Base-by-base conservation (phyloP, 2,113 vertebrate genomes). In the Nestor notabilis region DNA sequence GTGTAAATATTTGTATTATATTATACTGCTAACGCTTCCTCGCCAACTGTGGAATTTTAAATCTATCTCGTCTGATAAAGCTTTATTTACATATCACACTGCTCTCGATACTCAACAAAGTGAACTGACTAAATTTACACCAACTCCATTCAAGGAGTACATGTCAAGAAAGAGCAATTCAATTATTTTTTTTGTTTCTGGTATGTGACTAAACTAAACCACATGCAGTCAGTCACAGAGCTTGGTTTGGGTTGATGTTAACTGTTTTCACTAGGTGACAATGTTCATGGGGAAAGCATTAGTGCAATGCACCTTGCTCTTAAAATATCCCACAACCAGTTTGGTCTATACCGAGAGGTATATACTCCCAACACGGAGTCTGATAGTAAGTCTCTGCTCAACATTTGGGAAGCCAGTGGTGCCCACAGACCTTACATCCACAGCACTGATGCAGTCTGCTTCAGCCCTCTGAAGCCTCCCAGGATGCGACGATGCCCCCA, bases 61-160 rank as follows among this genome's bases (percentile, higher is more conserved):
- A 92, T 95, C 95, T 88, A 95, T 96, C 85, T 93, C 21, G 4
- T 86, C 88, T 97, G 96, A 96, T 96, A 96, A 94, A 94, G 92
- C 92, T 95, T 93, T 97, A 96, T 97, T 96, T 97, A 95, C 96
- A 96, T 96, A 96, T 97, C 96, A 94, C 93, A 86, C 93, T 94
- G 95, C 92, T 95, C 92, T 93, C 10, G 55, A 95, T 93, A 93
- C 83, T 92, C 96, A 90, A 94, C 93, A 92, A 96, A 96, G 88
- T 92, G 93, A 96, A 94, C 90, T 86, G 93, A 91, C 93, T 94
- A 95, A 63, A 97, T 97, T 97, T 94, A 94, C 95, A 96, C 93
- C 90, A 90, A 74, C 90, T 90, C 68, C 92, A 75, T 47, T 94
- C 68, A 83, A 86, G 76, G 21, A 94, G 63, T 77, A 49, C 82